These are phyloP conservation scores for Bradypodion ventrale DNA, from an alignment of 2,797 vertebrate species.

Conservation along the genomic window DNA sequence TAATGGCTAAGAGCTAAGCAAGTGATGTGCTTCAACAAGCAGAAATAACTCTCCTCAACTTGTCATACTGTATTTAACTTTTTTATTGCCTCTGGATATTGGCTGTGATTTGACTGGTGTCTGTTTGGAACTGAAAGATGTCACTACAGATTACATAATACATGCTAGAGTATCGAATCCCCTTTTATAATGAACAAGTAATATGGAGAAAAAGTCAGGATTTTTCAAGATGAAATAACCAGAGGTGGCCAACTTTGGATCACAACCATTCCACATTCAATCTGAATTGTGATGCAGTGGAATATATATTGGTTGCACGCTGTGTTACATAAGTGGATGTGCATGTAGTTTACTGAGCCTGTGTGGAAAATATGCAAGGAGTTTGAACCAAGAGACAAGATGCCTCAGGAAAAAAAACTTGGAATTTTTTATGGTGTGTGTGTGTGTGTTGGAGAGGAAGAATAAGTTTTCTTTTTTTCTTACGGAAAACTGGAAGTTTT, in stretches of 20 bases:
- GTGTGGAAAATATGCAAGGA: background rate
- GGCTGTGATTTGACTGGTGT: slow-evolving; percentile 26
- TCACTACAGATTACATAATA: slow-evolving; percentile 1
- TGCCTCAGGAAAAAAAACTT: too few species aligned
- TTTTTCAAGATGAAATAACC: background rate
- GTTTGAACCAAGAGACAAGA: too few species aligned
- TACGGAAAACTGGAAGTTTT: too few species aligned
- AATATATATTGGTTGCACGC: background rate
- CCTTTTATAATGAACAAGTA: background rate
- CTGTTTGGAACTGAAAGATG: slow-evolving; percentile 32
- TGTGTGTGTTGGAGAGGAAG: too few species aligned
- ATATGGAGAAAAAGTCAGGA: background rate
- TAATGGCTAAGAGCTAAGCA: slow-evolving; percentile 24
- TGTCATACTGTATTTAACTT: slow-evolving; percentile 14
- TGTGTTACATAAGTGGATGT: background rate
- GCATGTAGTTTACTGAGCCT: background rate
- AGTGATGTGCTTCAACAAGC: slow-evolving; percentile 30
- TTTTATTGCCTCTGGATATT: slow-evolving; percentile 4
- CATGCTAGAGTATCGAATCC: background rate
- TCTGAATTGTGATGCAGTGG: background rate
- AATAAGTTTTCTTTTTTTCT: too few species aligned
- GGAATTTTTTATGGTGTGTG: too few species aligned
- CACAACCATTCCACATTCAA: background rate
- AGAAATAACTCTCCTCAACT: slow-evolving; percentile 38
- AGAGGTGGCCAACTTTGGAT: background rate